These are phyloP conservation scores for Diarsia rubi DNA, from an alignment of 2,888 invertebrate genomes.

Conservation along the genomic window DNA sequence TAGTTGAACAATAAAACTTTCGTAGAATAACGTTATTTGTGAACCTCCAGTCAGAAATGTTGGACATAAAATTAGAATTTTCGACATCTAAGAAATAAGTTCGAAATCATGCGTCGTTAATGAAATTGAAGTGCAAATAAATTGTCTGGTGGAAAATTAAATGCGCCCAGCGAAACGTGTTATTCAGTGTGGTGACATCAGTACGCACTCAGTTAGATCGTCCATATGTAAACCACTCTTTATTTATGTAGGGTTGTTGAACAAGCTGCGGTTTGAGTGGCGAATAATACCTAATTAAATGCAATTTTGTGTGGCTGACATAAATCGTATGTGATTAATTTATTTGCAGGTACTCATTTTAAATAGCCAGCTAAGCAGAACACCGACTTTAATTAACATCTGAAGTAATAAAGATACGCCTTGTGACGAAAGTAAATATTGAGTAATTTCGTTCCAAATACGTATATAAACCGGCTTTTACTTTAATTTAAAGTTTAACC, in stretches of 20 bases:
- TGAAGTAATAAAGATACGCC: constrained; percentile 32
- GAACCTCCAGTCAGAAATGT: constrained; percentile 30
- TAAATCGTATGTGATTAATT: constrained; percentile 55
- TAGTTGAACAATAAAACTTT: constrained; percentile 28
- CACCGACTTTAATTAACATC: constrained; percentile 36
- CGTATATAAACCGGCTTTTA: neutral
- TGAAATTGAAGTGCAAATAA: constrained; percentile 56
- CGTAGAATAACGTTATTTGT: constrained; percentile 26
- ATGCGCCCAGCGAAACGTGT: constrained; percentile 68
- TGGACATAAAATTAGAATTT: constrained; percentile 42
- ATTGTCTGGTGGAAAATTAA: constrained; percentile 65
- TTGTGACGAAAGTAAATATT: constrained; percentile 30
- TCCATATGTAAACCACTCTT: constrained; percentile 64
- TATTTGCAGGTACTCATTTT: constrained; percentile 45
- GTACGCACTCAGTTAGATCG: constrained; percentile 67
- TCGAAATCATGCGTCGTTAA: constrained; percentile 39
- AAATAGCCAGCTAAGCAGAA: constrained; percentile 43
- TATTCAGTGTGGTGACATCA: constrained; percentile 71
- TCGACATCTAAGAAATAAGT: constrained; percentile 47
- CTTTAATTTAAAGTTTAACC: constrained; percentile 1
- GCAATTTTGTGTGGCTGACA: constrained; percentile 61
- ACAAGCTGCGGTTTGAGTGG: constrained; percentile 57
- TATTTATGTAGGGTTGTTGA: constrained; percentile 66
- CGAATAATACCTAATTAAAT: constrained; percentile 62
- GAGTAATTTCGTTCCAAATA: constrained; percentile 4